Evolutionary conservation across 2,797 vertebrate genomes (phyloP).

Genomic region (Pangasius larnaudii): DNA sequence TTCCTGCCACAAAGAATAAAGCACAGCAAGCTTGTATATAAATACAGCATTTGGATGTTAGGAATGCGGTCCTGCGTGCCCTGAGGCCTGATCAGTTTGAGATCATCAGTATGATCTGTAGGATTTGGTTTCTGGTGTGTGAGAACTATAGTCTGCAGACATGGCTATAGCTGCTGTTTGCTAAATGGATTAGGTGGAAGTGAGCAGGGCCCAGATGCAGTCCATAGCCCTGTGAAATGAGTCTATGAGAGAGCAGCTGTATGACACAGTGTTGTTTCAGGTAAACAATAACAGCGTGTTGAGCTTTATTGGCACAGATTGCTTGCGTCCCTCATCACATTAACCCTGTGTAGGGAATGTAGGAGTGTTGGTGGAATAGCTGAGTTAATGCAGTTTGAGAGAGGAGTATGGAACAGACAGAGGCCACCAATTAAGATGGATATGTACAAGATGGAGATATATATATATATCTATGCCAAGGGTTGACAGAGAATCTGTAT

Average conservation of each 20-base stretch:
- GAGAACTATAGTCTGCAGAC: background rate
- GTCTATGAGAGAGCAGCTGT: slow-evolving; percentile 48
- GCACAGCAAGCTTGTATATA: background rate
- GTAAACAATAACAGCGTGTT: slow-evolving; percentile 43
- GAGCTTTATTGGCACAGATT: slow-evolving; percentile 49
- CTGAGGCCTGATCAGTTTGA: background rate
- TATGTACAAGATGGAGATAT: background rate
- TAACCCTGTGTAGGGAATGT: slow-evolving; percentile 15
- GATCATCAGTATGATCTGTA: background rate
- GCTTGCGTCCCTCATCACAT: slow-evolving; percentile 21
- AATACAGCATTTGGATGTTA: background rate
- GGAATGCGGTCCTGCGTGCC: background rate
- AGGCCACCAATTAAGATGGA: background rate
- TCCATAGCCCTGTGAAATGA: slow-evolving; percentile 36
- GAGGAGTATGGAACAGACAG: background rate
- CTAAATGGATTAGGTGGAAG: slow-evolving; percentile 33
- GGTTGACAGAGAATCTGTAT: no score
- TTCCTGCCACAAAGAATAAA: background rate
- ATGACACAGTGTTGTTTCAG: slow-evolving; percentile 38
- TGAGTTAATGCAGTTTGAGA: background rate
- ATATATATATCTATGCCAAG: no score
- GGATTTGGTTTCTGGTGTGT: background rate
- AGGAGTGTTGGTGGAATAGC: slow-evolving; percentile 7
- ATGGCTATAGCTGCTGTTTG: background rate
- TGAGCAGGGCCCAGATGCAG: slow-evolving; percentile 29